Percentiles rank a stretch among this genome's conserved stretches.
These are phyloP conservation scores for Dasysyrphus albostriatus DNA, from an alignment of 2,888 invertebrate genomes.

Conservation along the genomic window DNA sequence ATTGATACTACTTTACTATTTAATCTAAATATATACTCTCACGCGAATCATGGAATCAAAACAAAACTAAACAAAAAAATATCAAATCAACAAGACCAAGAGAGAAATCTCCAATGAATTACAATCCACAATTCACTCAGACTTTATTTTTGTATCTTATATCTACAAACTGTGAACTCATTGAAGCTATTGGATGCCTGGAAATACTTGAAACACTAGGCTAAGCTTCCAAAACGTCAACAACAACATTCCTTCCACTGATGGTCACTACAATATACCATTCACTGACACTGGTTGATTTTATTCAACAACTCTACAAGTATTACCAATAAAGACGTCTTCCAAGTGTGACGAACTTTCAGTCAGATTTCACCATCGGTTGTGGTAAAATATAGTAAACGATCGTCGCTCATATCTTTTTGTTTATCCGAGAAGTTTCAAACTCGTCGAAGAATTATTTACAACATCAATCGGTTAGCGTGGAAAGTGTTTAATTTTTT, in stretches of 20 bases:
- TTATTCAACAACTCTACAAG: conserved; percentile 45
- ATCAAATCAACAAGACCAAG: conserved; percentile 31
- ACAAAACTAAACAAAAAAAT: conserved; percentile 49
- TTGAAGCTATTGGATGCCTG: conserved; percentile 1
- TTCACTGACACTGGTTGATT: conserved; percentile 50
- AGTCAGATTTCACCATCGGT: conserved; percentile 73
- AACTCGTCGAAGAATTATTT: conserved; percentile 32
- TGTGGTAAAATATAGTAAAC: conserved; percentile 69
- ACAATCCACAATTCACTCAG: conserved; percentile 68
- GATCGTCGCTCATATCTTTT: conserved; percentile 46
- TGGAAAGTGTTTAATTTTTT: conserved; percentile 22
- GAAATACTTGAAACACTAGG: conserved; percentile 2
- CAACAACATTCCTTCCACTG: conserved; percentile 54
- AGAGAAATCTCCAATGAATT: conserved; percentile 19
- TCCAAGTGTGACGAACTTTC: conserved; percentile 72
- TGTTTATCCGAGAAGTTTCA: neutral
- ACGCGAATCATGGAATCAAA: conserved; percentile 55
- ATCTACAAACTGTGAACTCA: neutral
- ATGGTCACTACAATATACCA: conserved; percentile 61
- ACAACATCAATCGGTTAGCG: neutral
- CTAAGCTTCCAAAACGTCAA: conserved; percentile 13
- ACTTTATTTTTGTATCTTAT: neutral
- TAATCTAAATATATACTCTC: neutral
- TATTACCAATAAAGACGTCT: conserved; percentile 74
- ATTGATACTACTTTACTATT: neutral